These are phyloP conservation scores for Drosophila leonis DNA, from an alignment of 2,888 invertebrate species.

Conservation along the genomic window DNA sequence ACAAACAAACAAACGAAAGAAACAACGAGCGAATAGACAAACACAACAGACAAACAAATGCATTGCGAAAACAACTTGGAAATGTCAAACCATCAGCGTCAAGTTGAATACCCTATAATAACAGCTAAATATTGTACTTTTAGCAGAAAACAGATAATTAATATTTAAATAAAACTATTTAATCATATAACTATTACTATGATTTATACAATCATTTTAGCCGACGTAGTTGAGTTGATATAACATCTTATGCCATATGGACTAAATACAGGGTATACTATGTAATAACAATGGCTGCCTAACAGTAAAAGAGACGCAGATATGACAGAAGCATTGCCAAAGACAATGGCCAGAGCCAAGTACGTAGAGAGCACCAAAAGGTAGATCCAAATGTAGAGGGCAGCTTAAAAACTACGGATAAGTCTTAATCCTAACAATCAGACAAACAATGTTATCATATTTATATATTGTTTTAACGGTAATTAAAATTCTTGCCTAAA, in stretches of 20 bases:
- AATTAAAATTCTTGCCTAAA: not conserved
- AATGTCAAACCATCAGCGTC: conserved; percentile 6
- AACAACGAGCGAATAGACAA: conserved; percentile 56
- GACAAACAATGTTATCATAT: not conserved
- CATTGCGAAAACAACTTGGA: conserved; percentile 61
- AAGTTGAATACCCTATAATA: conserved; percentile 27
- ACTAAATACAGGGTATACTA: conserved; percentile 51
- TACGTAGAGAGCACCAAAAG: conserved; percentile 48
- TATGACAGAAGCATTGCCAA: conserved; percentile 61
- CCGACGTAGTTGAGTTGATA: not conserved
- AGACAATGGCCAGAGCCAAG: conserved; percentile 71
- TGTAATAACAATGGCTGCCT: conserved; percentile 68
- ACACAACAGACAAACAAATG: conserved; percentile 65
- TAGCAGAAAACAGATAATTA: not conserved
- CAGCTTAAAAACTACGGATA: not conserved
- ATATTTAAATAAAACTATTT: not conserved
- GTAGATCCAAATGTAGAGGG: conserved; percentile 41
- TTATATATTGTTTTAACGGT: not conserved
- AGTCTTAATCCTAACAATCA: not conserved
- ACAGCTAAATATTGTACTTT: not conserved
- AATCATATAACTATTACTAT: not conserved
- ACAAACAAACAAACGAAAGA: conserved; percentile 56
- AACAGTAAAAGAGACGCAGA: conserved; percentile 52
- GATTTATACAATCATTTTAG: not conserved
- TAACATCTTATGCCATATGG: not conserved